Base-by-base conservation (phyloP, 2,888 invertebrate genomes). In the Pardosa pseudoannulata region DNA sequence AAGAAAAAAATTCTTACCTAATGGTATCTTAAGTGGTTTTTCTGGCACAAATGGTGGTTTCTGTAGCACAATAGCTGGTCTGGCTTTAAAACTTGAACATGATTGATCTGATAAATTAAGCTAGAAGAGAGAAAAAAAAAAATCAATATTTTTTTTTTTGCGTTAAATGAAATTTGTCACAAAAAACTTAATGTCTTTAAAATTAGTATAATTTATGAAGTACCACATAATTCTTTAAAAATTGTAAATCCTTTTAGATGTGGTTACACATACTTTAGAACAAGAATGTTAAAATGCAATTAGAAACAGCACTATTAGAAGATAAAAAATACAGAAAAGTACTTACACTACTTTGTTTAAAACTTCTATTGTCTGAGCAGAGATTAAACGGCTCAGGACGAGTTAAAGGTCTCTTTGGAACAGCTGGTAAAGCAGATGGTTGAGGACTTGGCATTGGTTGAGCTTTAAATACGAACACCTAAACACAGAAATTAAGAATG, bases 11-110 rank as follows among this genome's bases (percentile, higher is more conserved):
- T n/a, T n/a, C 41, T 41, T 74, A 88, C 87, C 91, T 89, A 90
- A 91, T 6, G 93, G 88, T 1, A 93, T 92, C 39, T 92, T 91
- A 27, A 92, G 91, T 23, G 92, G 91, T 78, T 93, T 92, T 31
- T 93, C 92, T 2, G 95, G 95, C 76, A 94, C 93, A 90, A 95
- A 95, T 0, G 95, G 95, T 89, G 94, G 93, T 89, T 93, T 94
- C 71, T 93, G 92, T 0, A 95, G 91, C 1, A 95, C 94, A n/a
- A 90, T 91, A 0, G 94, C 92, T 28, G 94, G 94, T 72, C 92
- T 92, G 0, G 95, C 95, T 91, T 94, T 94, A 91, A 95, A 95
- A 72, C 88, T 82, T 23, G 90, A 89, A 31, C 89, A 89, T 41
- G 90, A 90, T 75, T 32, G 28, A 19, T 72, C 71, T 19, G 64